Evolutionary conservation across 1,140 invertebrate species (phyloP).

Genomic region (Drosophila mauritiana): DNA sequence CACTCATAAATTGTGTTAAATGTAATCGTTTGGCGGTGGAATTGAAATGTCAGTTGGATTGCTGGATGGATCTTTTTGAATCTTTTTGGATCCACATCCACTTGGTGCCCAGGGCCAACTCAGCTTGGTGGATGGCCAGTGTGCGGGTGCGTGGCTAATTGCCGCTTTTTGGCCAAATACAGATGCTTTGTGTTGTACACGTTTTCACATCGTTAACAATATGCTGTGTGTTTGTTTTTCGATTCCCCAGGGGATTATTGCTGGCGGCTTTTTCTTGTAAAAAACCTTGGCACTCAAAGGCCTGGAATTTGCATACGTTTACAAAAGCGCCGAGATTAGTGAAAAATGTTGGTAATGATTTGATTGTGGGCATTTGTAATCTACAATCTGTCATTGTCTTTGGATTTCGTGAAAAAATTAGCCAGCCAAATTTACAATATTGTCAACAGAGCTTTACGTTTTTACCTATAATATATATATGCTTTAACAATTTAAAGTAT

Average conservation of each 20-base stretch:
- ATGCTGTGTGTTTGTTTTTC: slow-evolving; percentile 33
- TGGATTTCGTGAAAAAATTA: slow-evolving; percentile 39
- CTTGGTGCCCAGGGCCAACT: slow-evolving; percentile 31
- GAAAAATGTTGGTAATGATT: slow-evolving; percentile 66
- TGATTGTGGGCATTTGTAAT: slow-evolving; percentile 68
- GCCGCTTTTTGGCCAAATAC: slow-evolving; percentile 52
- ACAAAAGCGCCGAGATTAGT: slow-evolving; percentile 44
- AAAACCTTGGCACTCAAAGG: slow-evolving; percentile 75
- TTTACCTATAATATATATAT: background rate
- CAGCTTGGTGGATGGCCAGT: slow-evolving; percentile 16
- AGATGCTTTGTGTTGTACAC: slow-evolving; percentile 66
- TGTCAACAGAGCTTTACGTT: slow-evolving; percentile 16
- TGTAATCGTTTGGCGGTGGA: slow-evolving; percentile 59
- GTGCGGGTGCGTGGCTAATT: slow-evolving; percentile 77
- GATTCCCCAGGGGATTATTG: slow-evolving; percentile 24
- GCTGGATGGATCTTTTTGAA: slow-evolving; percentile 12
- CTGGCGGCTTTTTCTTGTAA: slow-evolving; percentile 62
- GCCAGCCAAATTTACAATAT: slow-evolving; percentile 26
- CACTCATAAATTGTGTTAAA: slow-evolving; percentile 63
- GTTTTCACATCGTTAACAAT: slow-evolving; percentile 76
- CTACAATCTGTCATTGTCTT: slow-evolving; percentile 56
- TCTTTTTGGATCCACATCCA: slow-evolving; percentile 21
- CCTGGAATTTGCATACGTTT: slow-evolving; percentile 73
- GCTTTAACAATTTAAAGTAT: background rate
- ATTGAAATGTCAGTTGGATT: slow-evolving; percentile 71